A percentile compares a stretch with the other conserved stretches of the same genome.
phyloP scores from a whole-genome alignment of 2,888 invertebrate genomes.

The Trachelus stipa region DNA sequence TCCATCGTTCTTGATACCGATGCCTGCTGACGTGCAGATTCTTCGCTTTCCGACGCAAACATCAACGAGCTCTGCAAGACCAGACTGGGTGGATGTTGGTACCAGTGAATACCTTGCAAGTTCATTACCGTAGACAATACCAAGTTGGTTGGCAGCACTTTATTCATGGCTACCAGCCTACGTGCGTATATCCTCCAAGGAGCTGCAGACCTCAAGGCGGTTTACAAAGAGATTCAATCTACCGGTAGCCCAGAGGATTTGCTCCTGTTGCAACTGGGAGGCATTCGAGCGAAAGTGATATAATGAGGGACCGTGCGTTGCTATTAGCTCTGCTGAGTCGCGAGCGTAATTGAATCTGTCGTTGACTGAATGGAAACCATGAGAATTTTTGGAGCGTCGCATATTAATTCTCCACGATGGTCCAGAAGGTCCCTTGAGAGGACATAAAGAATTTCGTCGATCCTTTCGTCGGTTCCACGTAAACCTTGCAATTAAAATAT shows the following conservation, averaged over 20 bases:
- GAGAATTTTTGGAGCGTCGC: neutral
- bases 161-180: neutral
- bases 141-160: neutral
- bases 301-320: constrained; percentile 3
- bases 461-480: neutral
- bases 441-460: neutral
- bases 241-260: constrained; percentile 3
- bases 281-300: constrained; percentile 8
- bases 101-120: neutral
- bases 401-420: neutral
- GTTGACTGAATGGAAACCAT: neutral
- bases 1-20: neutral
- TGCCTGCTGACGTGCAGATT: constrained; percentile 32
- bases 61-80: neutral
- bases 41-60: neutral
- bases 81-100: neutral
- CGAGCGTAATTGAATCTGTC: constrained; percentile 8
- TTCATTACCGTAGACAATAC: neutral
- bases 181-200: neutral
- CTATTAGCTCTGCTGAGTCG: neutral
- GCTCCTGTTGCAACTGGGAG: constrained; percentile 3
- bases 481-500: neutral
- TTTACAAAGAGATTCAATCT: constrained; percentile 9
- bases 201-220: neutral
- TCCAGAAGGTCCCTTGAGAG: neutral